Percentiles rank a stretch among this genome's conserved stretches.
phyloP scores from a whole-genome alignment of 2,888 invertebrate species.

The Lymantria monacha region DNA sequence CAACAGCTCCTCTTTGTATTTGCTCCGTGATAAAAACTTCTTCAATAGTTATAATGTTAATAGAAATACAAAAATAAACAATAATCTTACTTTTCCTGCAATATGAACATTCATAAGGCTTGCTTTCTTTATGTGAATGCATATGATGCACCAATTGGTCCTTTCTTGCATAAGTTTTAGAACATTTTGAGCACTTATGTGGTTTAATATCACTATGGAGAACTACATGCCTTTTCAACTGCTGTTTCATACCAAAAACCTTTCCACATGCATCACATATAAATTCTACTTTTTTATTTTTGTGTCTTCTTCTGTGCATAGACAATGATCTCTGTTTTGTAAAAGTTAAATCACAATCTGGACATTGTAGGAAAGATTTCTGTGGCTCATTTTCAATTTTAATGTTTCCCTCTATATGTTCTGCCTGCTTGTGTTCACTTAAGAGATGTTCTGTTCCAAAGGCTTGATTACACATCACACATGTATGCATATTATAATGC shows the following conservation, averaged over 20 bases:
- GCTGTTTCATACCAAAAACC: slow-evolving; percentile 58
- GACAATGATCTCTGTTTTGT: slow-evolving; percentile 75
- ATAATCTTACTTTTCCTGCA: slow-evolving; percentile 80
- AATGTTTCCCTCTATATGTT: slow-evolving; percentile 25
- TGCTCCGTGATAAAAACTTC: background rate
- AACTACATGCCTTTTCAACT: slow-evolving; percentile 74
- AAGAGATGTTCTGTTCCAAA: slow-evolving; percentile 34
- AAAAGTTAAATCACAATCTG: slow-evolving; percentile 78
- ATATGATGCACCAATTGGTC: slow-evolving; percentile 82
- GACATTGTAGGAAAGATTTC: slow-evolving; percentile 59
- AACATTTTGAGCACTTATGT: slow-evolving; percentile 79
- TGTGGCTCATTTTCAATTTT: slow-evolving; percentile 38
- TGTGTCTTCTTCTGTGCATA: slow-evolving; percentile 58
- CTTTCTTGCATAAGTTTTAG: slow-evolving; percentile 80
- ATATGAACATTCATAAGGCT: slow-evolving; percentile 81
- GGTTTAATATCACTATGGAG: slow-evolving; percentile 78
- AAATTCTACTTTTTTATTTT: slow-evolving; percentile 44
- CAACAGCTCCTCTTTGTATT: no score
- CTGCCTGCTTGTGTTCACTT: slow-evolving; percentile 29
- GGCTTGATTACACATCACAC: slow-evolving; percentile 32
- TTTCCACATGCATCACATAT: slow-evolving; percentile 76
- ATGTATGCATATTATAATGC: slow-evolving; percentile 37
- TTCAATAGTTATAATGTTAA: no score
- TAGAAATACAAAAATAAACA: background rate
- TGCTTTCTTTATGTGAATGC: slow-evolving; percentile 80